A percentile compares a stretch with the other conserved stretches of the same genome.
Conservation (phyloP, 35 echinoderm and acorn worm species). For the Chiridota heheva region DNA sequence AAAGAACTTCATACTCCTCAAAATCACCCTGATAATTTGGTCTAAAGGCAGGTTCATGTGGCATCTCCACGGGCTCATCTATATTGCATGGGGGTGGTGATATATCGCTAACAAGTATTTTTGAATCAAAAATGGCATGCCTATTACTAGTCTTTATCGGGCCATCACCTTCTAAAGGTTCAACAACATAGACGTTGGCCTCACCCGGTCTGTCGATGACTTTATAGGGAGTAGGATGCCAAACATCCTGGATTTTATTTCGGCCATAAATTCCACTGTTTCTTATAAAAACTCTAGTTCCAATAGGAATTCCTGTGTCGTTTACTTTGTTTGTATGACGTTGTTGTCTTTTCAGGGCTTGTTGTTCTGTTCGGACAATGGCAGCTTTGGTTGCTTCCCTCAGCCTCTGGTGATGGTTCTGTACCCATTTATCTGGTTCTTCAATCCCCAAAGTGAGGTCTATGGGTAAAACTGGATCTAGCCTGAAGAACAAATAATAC, state of each 20-base stretch:
- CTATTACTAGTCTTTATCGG: too few species aligned
- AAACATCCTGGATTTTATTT: conserved; percentile 66
- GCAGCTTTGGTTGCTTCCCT: conserved; percentile 43
- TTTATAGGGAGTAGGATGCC: conserved; percentile 19
- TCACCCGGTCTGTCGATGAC: too few species aligned
- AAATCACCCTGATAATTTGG: too few species aligned
- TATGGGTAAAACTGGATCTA: conserved; percentile 59
- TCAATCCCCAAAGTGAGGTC: conserved; percentile 39
- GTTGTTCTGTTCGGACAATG: conserved; percentile 38
- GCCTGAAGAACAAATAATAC: conserved; percentile 61
- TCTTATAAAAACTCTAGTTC: conserved; percentile 43
- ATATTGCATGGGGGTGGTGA: too few species aligned
- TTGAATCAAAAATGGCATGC: too few species aligned
- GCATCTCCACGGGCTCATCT: too few species aligned
- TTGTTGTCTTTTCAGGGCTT: conserved; percentile 25
- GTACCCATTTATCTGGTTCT: conserved; percentile 30
- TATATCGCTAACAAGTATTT: too few species aligned
- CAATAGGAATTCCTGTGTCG: conserved; percentile 38
- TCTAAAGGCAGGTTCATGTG: too few species aligned
- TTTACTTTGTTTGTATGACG: conserved; percentile 27
- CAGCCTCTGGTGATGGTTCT: conserved; percentile 51
- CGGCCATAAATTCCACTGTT: conserved; percentile 27
- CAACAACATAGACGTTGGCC: too few species aligned
- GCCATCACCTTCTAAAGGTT: too few species aligned
- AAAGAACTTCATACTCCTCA: too few species aligned